phyloP scores from a whole-genome alignment of 2,888 invertebrate species.

The Orthosia gracilis region DNA sequence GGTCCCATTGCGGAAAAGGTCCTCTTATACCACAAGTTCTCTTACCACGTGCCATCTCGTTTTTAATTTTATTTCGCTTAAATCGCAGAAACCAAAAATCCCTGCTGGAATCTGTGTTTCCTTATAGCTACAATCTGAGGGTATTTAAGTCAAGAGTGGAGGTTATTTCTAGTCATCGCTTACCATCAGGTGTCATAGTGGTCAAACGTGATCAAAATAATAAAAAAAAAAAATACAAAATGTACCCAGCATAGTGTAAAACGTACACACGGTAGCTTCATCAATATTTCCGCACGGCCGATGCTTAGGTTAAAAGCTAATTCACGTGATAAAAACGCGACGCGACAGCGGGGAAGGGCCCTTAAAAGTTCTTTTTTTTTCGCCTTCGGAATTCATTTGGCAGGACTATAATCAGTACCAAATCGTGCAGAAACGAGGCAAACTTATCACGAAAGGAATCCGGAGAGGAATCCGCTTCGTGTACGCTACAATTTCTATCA shows the following conservation, averaged over 20 bases:
- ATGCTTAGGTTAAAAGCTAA: conserved; percentile 60
- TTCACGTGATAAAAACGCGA: conserved; percentile 62
- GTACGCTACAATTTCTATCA: conserved; percentile 71
- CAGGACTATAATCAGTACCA: conserved; percentile 80
- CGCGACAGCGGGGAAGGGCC: conserved; percentile 46
- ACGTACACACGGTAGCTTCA: conserved; percentile 42
- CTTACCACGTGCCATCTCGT: no score
- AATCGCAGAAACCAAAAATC: neutral
- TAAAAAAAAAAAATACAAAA: conserved; percentile 13
- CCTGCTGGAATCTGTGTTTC: no score
- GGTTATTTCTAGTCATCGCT: no score
- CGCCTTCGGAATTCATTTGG: conserved; percentile 79
- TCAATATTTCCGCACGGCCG: conserved; percentile 61
- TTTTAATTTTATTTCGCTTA: neutral
- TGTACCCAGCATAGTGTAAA: conserved; percentile 17
- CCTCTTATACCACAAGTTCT: no score
- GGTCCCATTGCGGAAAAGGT: no score
- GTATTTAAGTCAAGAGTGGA: no score
- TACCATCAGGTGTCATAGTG: no score
- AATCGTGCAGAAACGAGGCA: conserved; percentile 84
- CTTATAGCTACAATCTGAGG: no score
- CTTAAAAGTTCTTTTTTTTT: conserved; percentile 72
- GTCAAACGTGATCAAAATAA: no score
- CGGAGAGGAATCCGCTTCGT: conserved; percentile 74
- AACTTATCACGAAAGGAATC: conserved; percentile 81